Evolutionary conservation across 2,888 invertebrate species (phyloP).

Genomic region (Agonum fuliginosum): DNA sequence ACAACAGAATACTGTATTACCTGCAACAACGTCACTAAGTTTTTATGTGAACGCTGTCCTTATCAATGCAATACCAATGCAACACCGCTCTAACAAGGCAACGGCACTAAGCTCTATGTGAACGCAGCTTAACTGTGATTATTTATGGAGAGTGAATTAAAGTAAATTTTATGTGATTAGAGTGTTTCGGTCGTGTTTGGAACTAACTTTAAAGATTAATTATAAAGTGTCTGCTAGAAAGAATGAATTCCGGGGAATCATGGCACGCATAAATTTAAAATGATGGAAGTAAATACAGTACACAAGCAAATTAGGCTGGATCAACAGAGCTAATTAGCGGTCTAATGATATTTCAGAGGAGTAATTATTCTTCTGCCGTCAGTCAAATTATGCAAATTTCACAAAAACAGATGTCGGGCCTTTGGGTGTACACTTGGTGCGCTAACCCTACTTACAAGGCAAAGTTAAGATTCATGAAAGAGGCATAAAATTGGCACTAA

Average conservation of each 20-base stretch:
- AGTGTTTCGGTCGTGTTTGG: not conserved
- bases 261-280: slow-evolving; percentile 15
- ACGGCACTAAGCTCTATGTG: no score
- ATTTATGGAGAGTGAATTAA: no score
- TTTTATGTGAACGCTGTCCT: no score
- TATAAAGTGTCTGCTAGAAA: not conserved
- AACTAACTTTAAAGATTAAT: not conserved
- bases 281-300: slow-evolving; percentile 6
- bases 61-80: no score
- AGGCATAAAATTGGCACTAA: slow-evolving; percentile 43
- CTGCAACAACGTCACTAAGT: no score
- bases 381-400: slow-evolving; percentile 37
- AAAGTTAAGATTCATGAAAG: slow-evolving; percentile 41
- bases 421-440: slow-evolving; percentile 6
- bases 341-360: slow-evolving; percentile 25
- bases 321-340: slow-evolving; percentile 29
- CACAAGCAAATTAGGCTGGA: slow-evolving; percentile 3
- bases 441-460: slow-evolving; percentile 20
- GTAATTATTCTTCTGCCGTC: slow-evolving; percentile 31
- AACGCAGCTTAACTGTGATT: no score
- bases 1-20: no score
- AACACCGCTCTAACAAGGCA: no score
- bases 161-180: no score
- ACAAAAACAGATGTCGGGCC: slow-evolving; percentile 17
- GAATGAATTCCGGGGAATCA: not conserved